Evolutionary conservation across 2,888 invertebrate genomes (phyloP).

Genomic region (Nomada ruficornis): DNA sequence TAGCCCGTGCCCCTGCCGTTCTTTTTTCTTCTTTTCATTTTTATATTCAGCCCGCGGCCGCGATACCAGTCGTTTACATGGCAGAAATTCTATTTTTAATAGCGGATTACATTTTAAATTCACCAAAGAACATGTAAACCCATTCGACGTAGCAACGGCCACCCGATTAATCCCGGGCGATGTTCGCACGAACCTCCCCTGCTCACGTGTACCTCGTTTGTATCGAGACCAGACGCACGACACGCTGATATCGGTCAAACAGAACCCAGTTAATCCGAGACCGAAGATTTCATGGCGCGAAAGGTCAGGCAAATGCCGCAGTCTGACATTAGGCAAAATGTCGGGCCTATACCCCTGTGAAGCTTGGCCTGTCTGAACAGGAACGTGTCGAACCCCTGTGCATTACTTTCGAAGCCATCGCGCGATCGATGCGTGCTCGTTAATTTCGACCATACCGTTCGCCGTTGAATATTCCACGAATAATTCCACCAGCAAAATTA

Average conservation of each 20-base stretch:
- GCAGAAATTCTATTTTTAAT: constrained; percentile 39
- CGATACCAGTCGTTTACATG: constrained; percentile 31
- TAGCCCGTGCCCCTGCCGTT: constrained; percentile 22
- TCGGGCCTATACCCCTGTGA: constrained; percentile 62
- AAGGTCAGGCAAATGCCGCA: constrained; percentile 81
- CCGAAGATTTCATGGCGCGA: constrained; percentile 59
- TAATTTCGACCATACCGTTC: constrained; percentile 6
- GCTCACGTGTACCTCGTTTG: constrained; percentile 4
- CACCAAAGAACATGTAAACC: constrained; percentile 6
- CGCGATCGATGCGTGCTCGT: constrained; percentile 9
- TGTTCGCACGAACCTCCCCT: constrained; percentile 8
- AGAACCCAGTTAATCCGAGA: constrained; percentile 16
- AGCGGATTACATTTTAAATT: constrained; percentile 29
- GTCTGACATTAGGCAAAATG: constrained; percentile 81
- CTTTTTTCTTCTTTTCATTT: constrained; percentile 14
- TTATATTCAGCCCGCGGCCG: constrained; percentile 19
- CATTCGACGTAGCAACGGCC: not conserved
- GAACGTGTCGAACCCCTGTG: not conserved
- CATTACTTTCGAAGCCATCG: constrained; percentile 11
- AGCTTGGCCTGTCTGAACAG: not conserved
- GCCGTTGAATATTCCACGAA: constrained; percentile 27
- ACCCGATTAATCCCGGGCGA: constrained; percentile 10
- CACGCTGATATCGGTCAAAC: constrained; percentile 20
- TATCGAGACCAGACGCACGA: constrained; percentile 15
- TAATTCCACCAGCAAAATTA: constrained; percentile 44